Conservation (phyloP, 2,113 vertebrate species). For the Irena cyanogastra region DNA sequence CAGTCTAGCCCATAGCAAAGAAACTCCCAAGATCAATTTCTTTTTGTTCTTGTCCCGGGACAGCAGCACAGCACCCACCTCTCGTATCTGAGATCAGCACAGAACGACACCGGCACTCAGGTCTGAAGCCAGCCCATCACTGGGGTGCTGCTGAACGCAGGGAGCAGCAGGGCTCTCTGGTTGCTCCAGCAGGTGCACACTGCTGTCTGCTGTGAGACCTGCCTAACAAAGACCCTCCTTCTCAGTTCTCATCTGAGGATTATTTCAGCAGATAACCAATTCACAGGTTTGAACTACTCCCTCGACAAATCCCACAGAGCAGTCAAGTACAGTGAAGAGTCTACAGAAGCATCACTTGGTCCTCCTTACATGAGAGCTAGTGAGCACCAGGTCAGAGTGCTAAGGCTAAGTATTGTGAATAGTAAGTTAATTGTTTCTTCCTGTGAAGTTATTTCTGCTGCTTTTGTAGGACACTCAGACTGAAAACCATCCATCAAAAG, state of each 20-base stretch:
- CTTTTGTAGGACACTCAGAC: neutral
- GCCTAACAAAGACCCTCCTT: neutral
- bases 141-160: neutral
- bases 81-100: neutral
- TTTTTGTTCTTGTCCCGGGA: neutral
- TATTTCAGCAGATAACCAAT: neutral
- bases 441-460: neutral
- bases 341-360: neutral
- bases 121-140: neutral
- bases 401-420: neutral
- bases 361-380: neutral
- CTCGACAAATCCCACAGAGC: neutral
- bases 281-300: neutral
- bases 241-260: neutral
- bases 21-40: neutral
- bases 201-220: neutral
- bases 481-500: neutral
- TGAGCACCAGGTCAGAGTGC: neutral
- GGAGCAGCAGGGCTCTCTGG: neutral
- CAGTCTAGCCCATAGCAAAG: neutral
- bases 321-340: neutral
- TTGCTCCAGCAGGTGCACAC: accelerated
- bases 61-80: neutral
- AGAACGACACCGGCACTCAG: neutral
- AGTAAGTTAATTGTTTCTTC: neutral